Percentiles rank a stretch among this genome's conserved stretches.
Conservation (phyloP, 1,140 invertebrate species). For the Archegozetes longisetosus region DNA sequence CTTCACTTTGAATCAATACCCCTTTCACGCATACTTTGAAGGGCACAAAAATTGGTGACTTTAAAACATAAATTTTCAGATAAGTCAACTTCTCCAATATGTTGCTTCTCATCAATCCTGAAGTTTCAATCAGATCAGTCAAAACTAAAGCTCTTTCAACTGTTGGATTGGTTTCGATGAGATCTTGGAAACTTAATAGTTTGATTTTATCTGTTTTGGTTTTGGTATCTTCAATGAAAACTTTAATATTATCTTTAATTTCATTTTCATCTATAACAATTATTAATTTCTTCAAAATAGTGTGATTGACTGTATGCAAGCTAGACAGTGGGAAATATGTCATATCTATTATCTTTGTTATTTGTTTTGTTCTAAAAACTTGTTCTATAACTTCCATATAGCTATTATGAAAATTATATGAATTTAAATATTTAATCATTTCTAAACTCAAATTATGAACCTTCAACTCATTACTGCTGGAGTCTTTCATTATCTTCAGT, state of each 20-base stretch:
- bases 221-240: background rate
- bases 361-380: background rate
- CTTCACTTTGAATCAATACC: background rate
- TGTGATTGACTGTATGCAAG: background rate
- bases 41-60: background rate
- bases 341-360: background rate
- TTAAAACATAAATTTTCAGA: background rate
- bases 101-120: background rate
- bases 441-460: background rate
- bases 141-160: background rate
- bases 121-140: background rate
- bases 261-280: background rate
- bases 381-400: background rate
- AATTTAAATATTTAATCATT: background rate
- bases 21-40: background rate
- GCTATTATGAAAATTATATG: background rate
- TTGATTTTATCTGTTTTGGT: background rate
- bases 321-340: background rate
- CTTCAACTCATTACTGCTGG: too few species aligned
- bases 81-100: background rate
- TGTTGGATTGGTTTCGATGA: background rate
- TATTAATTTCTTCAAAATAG: background rate
- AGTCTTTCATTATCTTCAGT: background rate
- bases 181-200: background rate
- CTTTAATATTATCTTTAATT: background rate